Evolutionary conservation across 2,888 invertebrate genomes (phyloP), one percentile per base, ranked within the genome.

Genomic region (Xiphydria camelus): DNA sequence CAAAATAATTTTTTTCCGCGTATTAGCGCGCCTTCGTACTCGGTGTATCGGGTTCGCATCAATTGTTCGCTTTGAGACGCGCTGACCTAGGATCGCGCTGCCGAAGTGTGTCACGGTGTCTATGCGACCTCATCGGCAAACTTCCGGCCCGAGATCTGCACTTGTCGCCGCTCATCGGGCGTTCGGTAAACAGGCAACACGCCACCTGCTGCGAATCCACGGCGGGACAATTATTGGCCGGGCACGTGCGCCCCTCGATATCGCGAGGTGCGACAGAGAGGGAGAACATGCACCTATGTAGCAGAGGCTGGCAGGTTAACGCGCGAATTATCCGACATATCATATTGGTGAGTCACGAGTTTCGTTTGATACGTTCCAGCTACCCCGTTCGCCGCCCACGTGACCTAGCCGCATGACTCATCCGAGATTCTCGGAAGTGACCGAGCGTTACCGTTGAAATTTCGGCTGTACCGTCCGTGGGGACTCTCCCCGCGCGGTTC

Each of bases 301-400:
- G n/a, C 35, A 7, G 14, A 10, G 9, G 6, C 7, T 9, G 17
- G 32, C 25, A 39, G 39, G 43, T 48, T 47, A 32, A 35, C 35
- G 48, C 40, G 50, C 49, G 54, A 61, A 65, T n/a, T 67, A 59
- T 62, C 49, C 52, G 17, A 53, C 60, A 63, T 66, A 60, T 59
- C 58, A 59, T 60, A 55, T 59, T 49, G 61, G 51, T 68, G 67
- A 68, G 66, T 68, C 67, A 67, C 43, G 43, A 51, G 37, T 63
- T 59, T 62, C 51, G 55, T 57, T 56, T 56, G 57, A 65, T 63
- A 55, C 54, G 59, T 55, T 62, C 60, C 57, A 54, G 53, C 54
- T 60, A 59, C 62, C 57, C 59, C 56, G 47, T 59, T 57, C 52
- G 48, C 54, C 59, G 55, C 65, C 63, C 57, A 59, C 63, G 51